Base-by-base conservation (phyloP, 2,888 invertebrate species). In the Protula sp. region DNA sequence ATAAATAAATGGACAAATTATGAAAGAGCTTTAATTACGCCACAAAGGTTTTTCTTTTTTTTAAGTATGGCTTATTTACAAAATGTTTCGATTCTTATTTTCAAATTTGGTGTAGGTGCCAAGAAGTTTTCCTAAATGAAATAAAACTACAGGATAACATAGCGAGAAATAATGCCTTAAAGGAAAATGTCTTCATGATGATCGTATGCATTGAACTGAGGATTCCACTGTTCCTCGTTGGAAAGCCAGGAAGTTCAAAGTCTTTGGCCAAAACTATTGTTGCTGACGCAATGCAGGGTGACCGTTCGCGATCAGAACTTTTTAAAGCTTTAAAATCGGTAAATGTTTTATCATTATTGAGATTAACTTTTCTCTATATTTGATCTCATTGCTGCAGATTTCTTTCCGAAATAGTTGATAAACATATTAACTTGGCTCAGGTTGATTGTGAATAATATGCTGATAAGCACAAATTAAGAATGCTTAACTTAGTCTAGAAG, bases 151-250 rank as follows among this genome's bases (percentile, higher is more conserved):
- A 61, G 22, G 63, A 66, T 26, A 75, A 76, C 66, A 77, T 78
- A 31, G 76, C 77, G 3, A 58, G 64, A 31, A 77, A 77, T 63
- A 70, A 70, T 57, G 79, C 79, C 3, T 65, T 79, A 57, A 74
- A 72, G 54, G 79, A 79, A 63, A 79, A 79, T 61, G 67, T 79
- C 24, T 79, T 78, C 54, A 75, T 79, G 75, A 78, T 79, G 76
- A 71, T 77, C 30, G 70, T 77, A n/a, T 78, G 78, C 64, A 76
- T 78, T 31, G 76, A 78, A 58, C 67, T 77, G 24, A 63, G 78
- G 27, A 77, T 79, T 14, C 78, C 79, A 2, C 68, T 79, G 47
- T 79, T 79, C 62, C 68, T 79, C 51, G 77, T 79, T 4, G 79
- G 79, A 19, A 79, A 79, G 63, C 79, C 79, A 19, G 79, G 79